Base-by-base conservation (phyloP, 2,797 vertebrate genomes). In the Falco columbarius region DNA sequence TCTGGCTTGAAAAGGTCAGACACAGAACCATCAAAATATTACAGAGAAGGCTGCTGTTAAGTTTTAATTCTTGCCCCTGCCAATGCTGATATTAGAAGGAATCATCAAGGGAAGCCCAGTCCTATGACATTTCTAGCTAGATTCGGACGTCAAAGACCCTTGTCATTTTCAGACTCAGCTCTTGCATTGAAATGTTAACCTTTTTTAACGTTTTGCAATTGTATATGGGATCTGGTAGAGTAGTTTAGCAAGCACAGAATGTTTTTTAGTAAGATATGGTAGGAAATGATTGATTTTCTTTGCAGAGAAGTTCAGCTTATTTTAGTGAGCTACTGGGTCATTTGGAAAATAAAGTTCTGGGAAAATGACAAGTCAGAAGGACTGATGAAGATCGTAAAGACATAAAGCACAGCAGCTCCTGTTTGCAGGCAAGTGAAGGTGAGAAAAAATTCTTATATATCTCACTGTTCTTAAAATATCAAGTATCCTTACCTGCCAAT, bases 401-500 rank as follows among this genome's bases (percentile, higher is more conserved):
- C 66, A 23, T 44, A 59, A 88, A 86, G 76, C 63, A 84, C 51
- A 67, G 84, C 92, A 85, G 87, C 59, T 95, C 58, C 55, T 94
- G 58, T 73, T 93, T 86, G 36, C 47, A 84, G 83, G 55, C 81
- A 90, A 16, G 40, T 20, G 47, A 55, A 92, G 72, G 94, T 86
- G 88, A 92, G 93, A 95, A 95, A 67, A 81, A 70, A 54, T 73
- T 72, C 81, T 70, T 47, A 36, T 14, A 34, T 47, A 76, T 62
- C 63, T 77, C 76, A 56, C 67, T 46, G 52, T 73, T 95, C 90
- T 92, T 95, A 95, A 94, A 85, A 94, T 89, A 90, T 85, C 77
- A 87, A 86, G n/a, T 75, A 74, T 47, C 56, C 73, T 88, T 75
- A 71, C 85, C 63, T 77, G 74, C 77, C 95, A 90, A 46, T 93